These are phyloP conservation scores for Myiotriccus ornatus DNA, from an alignment of 2,797 vertebrate species.

Conservation along the genomic window DNA sequence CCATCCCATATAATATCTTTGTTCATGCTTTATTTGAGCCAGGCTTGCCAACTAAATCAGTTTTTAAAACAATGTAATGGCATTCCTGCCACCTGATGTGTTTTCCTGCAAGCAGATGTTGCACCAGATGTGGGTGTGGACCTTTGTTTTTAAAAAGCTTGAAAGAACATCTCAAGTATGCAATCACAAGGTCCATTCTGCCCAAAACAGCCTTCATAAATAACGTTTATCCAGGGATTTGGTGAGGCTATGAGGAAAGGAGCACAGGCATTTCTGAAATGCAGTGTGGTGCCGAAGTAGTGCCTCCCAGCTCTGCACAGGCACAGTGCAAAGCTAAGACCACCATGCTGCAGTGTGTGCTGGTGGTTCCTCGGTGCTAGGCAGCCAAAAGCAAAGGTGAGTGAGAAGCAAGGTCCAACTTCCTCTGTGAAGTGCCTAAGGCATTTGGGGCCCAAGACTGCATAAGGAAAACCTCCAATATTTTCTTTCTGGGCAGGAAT, in stretches of 20 bases:
- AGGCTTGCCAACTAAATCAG: not conserved
- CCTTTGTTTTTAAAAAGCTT: not conserved
- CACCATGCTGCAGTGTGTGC: accelerated
- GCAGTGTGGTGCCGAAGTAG: accelerated
- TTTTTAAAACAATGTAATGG: not conserved
- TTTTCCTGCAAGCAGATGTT: not conserved
- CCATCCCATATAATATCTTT: not conserved
- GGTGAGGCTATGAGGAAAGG: not conserved
- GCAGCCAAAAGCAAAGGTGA: not conserved
- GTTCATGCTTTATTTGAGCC: not conserved
- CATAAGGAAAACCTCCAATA: not conserved
- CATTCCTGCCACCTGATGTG: not conserved
- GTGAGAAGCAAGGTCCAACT: not conserved
- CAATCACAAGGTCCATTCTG: accelerated
- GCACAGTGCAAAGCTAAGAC: accelerated
- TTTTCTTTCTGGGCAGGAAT: not conserved
- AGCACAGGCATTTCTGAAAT: not conserved
- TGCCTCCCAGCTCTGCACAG: not conserved
- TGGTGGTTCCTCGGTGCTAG: not conserved
- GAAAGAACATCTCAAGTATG: not conserved
- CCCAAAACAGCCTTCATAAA: not conserved
- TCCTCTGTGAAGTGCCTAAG: not conserved
- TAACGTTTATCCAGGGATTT: not conserved
- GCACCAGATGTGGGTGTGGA: not conserved
- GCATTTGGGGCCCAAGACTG: not conserved